phyloP scores from a whole-genome alignment of 2,113 vertebrate species.

The Apodemus speciosus region DNA sequence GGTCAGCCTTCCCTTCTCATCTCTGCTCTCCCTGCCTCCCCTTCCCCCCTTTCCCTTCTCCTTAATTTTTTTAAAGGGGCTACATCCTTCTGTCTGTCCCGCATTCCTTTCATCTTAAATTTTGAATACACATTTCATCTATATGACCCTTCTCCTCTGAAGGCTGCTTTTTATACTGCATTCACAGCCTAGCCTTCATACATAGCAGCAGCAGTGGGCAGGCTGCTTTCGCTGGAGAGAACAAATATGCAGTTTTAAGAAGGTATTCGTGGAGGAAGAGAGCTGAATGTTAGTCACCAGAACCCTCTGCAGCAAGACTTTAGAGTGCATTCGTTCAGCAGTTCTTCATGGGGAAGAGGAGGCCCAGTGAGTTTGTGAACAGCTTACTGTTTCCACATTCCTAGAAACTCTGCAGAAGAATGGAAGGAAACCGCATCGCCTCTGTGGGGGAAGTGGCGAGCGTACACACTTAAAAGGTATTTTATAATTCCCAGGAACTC shows the following conservation, averaged over 20 bases:
- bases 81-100: neutral
- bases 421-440: slow-evolving; percentile 77
- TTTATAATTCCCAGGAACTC: slow-evolving; percentile 36
- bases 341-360: neutral
- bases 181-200: neutral
- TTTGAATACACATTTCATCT: neutral
- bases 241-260: neutral
- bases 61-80: neutral
- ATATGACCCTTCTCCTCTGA: neutral
- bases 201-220: neutral
- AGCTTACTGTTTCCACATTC: slow-evolving; percentile 54
- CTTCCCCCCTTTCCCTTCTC: neutral
- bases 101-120: slow-evolving; percentile 5
- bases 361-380: slow-evolving; percentile 28
- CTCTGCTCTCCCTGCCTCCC: neutral
- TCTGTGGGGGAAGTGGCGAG: slow-evolving; percentile 63
- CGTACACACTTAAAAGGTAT: slow-evolving; percentile 30
- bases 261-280: neutral
- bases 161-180: neutral
- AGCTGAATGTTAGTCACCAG: neutral
- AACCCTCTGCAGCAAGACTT: neutral
- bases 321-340: neutral
- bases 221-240: neutral
- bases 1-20: neutral
- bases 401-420: slow-evolving; percentile 58